These are phyloP conservation scores for Copidosoma floridanum DNA, from an alignment of 1,140 invertebrate species.

Conservation along the genomic window DNA sequence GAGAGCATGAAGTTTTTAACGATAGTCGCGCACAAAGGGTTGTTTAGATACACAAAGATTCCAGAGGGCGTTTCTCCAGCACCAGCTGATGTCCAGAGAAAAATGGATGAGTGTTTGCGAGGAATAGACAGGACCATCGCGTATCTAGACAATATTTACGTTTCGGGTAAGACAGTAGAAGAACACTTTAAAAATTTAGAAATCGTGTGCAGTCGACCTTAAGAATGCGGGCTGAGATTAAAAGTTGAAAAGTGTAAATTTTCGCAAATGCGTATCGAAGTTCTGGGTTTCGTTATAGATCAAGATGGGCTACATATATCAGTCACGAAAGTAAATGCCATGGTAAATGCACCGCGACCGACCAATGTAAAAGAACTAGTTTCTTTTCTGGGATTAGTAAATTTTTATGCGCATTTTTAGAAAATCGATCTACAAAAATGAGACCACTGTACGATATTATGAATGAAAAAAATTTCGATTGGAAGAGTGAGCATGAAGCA, in stretches of 20 bases:
- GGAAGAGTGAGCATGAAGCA: constrained; percentile 3
- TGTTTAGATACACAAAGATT: constrained; percentile 25
- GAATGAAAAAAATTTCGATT: background rate
- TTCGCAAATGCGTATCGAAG: constrained; percentile 14
- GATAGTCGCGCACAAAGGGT: constrained; percentile 19
- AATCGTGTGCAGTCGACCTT: constrained; percentile 18
- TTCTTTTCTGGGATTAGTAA: background rate
- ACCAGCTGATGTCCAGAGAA: constrained; percentile 23
- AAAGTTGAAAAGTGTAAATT: constrained; percentile 27
- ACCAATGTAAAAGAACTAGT: background rate
- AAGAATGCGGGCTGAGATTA: constrained; percentile 19
- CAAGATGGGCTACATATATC: constrained; percentile 32
- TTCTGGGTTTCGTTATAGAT: constrained; percentile 38
- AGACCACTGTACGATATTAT: constrained; percentile 30
- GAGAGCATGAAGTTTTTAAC: background rate
- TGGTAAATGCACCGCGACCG: background rate
- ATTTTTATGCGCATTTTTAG: background rate
- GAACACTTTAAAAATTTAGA: background rate
- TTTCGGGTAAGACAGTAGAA: background rate
- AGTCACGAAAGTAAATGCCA: background rate
- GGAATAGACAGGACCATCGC: constrained; percentile 9
- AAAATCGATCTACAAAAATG: background rate
- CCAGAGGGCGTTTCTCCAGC: constrained; percentile 29
- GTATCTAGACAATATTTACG: background rate
- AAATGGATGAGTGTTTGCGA: constrained; percentile 24